These are phyloP conservation scores for Drosophila algonquin DNA, from an alignment of 2,888 invertebrate species.

Conservation along the genomic window DNA sequence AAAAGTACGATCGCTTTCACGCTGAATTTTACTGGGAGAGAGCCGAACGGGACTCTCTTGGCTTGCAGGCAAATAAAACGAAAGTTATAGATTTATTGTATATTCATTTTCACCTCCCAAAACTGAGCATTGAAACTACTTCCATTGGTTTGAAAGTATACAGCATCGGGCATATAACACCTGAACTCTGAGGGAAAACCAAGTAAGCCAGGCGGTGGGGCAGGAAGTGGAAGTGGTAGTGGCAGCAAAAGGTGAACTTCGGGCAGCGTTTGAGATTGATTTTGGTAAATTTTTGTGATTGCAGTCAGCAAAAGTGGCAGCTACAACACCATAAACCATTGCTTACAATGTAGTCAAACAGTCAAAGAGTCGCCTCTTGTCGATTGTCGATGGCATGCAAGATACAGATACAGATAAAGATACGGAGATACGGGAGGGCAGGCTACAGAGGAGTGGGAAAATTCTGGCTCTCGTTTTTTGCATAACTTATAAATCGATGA, in stretches of 20 bases:
- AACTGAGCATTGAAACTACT: no score
- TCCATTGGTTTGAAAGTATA: no score
- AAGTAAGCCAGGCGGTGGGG: constrained; percentile 30
- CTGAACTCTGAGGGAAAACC: constrained; percentile 39
- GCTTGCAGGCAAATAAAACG: no score
- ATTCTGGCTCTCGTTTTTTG: constrained; percentile 48
- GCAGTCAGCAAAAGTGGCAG: constrained; percentile 58
- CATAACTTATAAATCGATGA: constrained; percentile 78
- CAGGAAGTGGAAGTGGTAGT: constrained; percentile 5
- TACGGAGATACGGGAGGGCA: no score
- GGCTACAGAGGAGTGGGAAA: not conserved
- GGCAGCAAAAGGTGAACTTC: not conserved
- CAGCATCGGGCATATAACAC: no score
- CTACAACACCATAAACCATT: constrained; percentile 58
- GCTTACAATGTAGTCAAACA: constrained; percentile 73
- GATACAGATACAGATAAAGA: constrained; percentile 16
- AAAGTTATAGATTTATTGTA: no score
- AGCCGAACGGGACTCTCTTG: no score
- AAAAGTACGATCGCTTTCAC: no score
- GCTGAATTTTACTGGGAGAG: no score
- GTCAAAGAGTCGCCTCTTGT: constrained; percentile 32
- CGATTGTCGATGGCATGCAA: constrained; percentile 19
- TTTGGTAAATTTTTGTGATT: constrained; percentile 56
- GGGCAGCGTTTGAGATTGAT: constrained; percentile 33
- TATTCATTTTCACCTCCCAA: no score